Conservation (phyloP, 2,888 invertebrate species). For the Thera britannica region DNA sequence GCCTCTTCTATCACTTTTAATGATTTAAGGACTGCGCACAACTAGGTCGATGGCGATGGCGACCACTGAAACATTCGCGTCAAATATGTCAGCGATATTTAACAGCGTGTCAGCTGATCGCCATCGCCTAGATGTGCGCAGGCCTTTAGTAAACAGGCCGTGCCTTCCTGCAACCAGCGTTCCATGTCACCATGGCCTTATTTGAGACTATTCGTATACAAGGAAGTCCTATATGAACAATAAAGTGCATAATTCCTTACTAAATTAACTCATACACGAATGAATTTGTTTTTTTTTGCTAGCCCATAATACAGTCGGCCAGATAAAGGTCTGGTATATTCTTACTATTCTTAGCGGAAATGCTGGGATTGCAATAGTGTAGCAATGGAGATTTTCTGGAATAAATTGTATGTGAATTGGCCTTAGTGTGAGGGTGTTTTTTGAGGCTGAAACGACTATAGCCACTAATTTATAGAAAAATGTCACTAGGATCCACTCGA, state of each 20-base stretch:
- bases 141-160: background rate
- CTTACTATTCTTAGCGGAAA: constrained; percentile 1
- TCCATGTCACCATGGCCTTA: constrained; percentile 6
- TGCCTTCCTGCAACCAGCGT: background rate
- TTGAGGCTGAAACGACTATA: too few relatives aligned
- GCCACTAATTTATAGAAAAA: too few relatives aligned
- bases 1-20: too few relatives aligned
- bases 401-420: constrained; percentile 7
- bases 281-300: constrained; percentile 53
- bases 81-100: too few relatives aligned
- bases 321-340: constrained; percentile 11
- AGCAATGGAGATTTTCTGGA: constrained; percentile 8
- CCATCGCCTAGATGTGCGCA: too few relatives aligned
- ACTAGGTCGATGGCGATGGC: too few relatives aligned
- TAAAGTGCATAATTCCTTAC: constrained; percentile 68
- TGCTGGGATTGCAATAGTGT: constrained; percentile 12
- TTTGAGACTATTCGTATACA: constrained; percentile 65
- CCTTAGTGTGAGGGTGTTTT: background rate
- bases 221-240: constrained; percentile 59
- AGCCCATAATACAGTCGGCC: constrained; percentile 15
- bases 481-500: too few relatives aligned
- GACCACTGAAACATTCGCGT: too few relatives aligned
- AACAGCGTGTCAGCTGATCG: too few relatives aligned
- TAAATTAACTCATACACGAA: constrained; percentile 55
- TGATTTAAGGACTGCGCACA: too few relatives aligned